Evolutionary conservation across 2,888 invertebrate genomes (phyloP).

Genomic region (Blastobasis adustella): DNA sequence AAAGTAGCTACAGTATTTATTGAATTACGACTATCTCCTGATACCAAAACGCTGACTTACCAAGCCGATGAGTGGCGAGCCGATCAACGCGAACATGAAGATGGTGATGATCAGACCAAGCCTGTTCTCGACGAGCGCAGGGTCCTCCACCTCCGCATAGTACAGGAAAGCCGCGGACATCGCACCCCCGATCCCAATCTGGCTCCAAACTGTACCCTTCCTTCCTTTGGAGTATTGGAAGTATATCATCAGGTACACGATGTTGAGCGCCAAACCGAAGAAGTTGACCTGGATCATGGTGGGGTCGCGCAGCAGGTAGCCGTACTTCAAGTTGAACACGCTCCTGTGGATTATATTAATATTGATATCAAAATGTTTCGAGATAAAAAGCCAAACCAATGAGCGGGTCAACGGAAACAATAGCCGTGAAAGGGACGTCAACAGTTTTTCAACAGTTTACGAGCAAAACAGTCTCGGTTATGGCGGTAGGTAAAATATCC

Average conservation of each 20-base stretch:
- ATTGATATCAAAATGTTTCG: constrained; percentile 10
- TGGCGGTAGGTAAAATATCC: no score
- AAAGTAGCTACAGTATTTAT: no score
- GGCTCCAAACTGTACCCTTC: constrained; percentile 67
- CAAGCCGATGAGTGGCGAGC: constrained; percentile 80
- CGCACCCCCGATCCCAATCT: constrained; percentile 60
- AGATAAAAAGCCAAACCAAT: no score
- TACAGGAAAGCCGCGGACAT: not conserved
- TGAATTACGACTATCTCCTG: no score
- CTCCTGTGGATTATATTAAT: constrained; percentile 73
- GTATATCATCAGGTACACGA: constrained; percentile 79
- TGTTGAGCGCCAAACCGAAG: constrained; percentile 81
- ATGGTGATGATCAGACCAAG: constrained; percentile 82
- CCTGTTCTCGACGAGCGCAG: constrained; percentile 77
- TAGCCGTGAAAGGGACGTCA: no score
- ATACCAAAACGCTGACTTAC: constrained; percentile 56
- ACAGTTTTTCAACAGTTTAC: no score
- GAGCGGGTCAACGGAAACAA: no score
- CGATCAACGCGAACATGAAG: constrained; percentile 79
- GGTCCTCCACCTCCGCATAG: constrained; percentile 80
- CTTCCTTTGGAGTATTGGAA: constrained; percentile 75
- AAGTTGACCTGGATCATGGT: constrained; percentile 87
- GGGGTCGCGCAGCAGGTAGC: constrained; percentile 80
- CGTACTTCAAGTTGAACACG: constrained; percentile 84
- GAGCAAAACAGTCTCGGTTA: no score